Conservation (phyloP, 2,888 invertebrate species). For the Orchesellides sinensis region DNA sequence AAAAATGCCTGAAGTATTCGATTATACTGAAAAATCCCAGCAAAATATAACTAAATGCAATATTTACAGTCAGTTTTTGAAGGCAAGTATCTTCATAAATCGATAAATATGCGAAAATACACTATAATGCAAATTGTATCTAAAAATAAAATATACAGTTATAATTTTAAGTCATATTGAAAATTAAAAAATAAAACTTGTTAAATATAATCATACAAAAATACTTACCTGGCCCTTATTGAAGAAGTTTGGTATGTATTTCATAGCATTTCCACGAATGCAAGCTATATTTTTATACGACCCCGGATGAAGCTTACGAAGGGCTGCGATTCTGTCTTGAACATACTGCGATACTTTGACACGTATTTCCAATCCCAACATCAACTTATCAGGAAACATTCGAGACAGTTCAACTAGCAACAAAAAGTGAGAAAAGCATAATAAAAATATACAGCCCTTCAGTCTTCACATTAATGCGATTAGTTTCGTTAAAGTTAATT, state of each 20-base stretch:
- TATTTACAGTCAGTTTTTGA: too few species aligned
- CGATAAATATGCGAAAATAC: too few species aligned
- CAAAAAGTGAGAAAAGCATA: too few species aligned
- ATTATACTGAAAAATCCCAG: too few species aligned
- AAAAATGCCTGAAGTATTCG: too few species aligned
- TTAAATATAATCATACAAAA: background rate
- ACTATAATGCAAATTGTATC: too few species aligned
- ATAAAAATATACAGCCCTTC: background rate
- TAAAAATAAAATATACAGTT: too few species aligned
- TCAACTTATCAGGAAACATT: constrained; percentile 92
- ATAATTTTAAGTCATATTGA: too few species aligned
- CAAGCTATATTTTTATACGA: constrained; percentile 96
- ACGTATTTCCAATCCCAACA: constrained; percentile 97
- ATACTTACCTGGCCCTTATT: constrained; percentile 89
- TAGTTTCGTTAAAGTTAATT: background rate
- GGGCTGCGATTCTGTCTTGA: constrained; percentile 93
- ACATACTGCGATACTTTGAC: constrained; percentile 99
- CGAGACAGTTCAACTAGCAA: constrained; percentile 94
- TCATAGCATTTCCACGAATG: constrained; percentile 98
- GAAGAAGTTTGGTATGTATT: constrained; percentile 98
- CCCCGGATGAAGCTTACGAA: constrained; percentile 86
- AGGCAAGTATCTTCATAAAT: too few species aligned
- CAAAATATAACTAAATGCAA: too few species aligned
- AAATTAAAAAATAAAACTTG: too few species aligned
- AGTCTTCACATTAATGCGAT: background rate